Evolutionary conservation across 2,113 vertebrate genomes (phyloP).

Genomic region (Calidris pygmaea): DNA sequence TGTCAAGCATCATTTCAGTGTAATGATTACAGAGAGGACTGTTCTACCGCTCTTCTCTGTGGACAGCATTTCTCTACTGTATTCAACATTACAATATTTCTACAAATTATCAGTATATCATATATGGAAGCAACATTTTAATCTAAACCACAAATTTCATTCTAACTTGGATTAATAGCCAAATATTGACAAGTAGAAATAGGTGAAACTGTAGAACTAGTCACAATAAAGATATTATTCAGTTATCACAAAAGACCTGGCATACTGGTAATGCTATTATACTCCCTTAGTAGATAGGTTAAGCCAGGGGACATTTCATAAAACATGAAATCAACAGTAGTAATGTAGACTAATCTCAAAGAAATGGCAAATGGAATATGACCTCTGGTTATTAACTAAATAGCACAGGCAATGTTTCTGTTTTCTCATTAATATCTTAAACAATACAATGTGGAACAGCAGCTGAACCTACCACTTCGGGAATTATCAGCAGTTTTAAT

Average conservation of each 20-base stretch:
- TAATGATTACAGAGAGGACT: background rate
- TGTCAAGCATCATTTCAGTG: background rate
- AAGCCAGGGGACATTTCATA: background rate
- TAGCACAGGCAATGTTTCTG: background rate
- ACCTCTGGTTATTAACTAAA: constrained; percentile 3
- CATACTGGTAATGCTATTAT: background rate
- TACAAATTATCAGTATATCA: background rate
- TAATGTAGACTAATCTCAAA: background rate
- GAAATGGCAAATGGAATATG: background rate
- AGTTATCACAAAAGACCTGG: background rate
- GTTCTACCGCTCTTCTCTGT: background rate
- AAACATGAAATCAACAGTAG: background rate
- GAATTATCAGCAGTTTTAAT: constrained; percentile 40
- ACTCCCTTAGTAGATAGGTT: background rate
- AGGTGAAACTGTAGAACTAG: background rate
- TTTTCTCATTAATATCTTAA: constrained; percentile 40
- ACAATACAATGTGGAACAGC: background rate
- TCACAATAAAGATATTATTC: background rate
- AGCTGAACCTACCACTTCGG: background rate
- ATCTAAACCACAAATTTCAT: background rate
- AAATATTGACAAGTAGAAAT: background rate
- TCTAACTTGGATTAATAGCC: background rate
- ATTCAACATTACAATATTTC: background rate
- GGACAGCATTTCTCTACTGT: background rate
- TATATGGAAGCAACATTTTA: background rate